Percentiles rank a stretch among this genome's conserved stretches.
These are phyloP conservation scores for Drosophila yakuba DNA, from an alignment of 1,140 invertebrate genomes.

Conservation along the genomic window DNA sequence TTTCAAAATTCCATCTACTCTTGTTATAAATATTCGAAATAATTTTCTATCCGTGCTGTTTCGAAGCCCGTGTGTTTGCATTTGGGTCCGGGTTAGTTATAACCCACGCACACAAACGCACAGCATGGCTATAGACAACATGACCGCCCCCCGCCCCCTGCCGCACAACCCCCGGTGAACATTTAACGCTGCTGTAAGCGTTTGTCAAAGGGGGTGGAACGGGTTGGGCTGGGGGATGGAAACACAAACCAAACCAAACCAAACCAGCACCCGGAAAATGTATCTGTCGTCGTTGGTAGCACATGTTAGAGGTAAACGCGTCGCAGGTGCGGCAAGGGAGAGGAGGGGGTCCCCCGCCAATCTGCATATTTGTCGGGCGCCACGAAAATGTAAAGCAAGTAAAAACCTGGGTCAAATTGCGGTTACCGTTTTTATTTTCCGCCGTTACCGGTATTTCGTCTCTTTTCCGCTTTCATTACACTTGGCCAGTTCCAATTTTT, in stretches of 20 bases:
- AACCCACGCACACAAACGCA: slow-evolving; percentile 15
- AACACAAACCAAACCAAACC: slow-evolving; percentile 35
- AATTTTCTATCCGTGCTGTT: slow-evolving; percentile 14
- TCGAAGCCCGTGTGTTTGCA: slow-evolving; percentile 43
- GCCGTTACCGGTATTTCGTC: slow-evolving; percentile 11
- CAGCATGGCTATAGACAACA: slow-evolving; percentile 21
- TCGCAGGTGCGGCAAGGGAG: slow-evolving; percentile 20
- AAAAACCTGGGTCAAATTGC: slow-evolving; percentile 79
- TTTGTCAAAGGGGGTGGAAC: slow-evolving; percentile 23
- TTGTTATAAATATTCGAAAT: background rate
- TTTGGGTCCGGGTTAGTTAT: slow-evolving; percentile 58
- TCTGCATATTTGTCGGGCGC: slow-evolving; percentile 80
- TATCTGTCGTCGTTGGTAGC: slow-evolving; percentile 51
- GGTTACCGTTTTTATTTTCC: slow-evolving; percentile 68
- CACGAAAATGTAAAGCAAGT: slow-evolving; percentile 70
- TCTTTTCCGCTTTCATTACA: slow-evolving; percentile 29
- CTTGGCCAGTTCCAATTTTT: slow-evolving; percentile 24
- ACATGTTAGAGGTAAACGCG: slow-evolving; percentile 76
- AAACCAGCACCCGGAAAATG: slow-evolving; percentile 30
- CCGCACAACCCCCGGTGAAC: slow-evolving; percentile 33
- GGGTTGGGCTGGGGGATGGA: background rate
- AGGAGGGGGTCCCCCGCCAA: slow-evolving; percentile 29
- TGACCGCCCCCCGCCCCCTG: background rate
- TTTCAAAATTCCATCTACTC: background rate
- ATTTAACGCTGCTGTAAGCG: slow-evolving; percentile 67